Evolutionary conservation across 2,888 invertebrate species (phyloP).

Genomic region (Drosophila prolongata): DNA sequence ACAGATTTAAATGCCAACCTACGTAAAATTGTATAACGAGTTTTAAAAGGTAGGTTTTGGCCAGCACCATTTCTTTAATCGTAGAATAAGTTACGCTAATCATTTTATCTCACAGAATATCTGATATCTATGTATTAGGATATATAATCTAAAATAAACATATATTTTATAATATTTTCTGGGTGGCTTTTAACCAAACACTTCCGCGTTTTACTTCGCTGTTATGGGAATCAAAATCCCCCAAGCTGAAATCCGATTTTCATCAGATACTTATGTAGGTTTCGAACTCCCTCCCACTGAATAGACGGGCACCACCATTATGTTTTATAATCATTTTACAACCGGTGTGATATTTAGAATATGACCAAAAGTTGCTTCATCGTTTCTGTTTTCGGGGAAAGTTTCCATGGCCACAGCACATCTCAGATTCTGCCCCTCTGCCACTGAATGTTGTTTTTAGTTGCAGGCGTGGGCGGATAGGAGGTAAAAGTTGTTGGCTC

Average conservation of each 20-base stretch:
- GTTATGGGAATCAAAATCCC: background rate
- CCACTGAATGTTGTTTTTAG: constrained; percentile 53
- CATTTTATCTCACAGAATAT: too few relatives aligned
- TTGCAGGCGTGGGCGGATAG: constrained; percentile 46
- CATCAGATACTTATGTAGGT: background rate
- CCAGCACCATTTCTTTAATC: too few relatives aligned
- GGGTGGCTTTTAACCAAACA: background rate
- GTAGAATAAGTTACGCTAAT: too few relatives aligned
- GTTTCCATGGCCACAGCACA: constrained; percentile 52
- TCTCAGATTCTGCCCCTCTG: constrained; percentile 22
- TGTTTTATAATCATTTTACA: constrained; percentile 80
- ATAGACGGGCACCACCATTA: constrained; percentile 53
- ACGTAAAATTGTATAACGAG: too few relatives aligned
- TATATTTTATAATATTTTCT: background rate
- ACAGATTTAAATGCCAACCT: too few relatives aligned
- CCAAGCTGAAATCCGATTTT: background rate
- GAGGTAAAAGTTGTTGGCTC: constrained; percentile 53
- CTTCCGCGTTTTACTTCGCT: background rate
- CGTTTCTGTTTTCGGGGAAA: constrained; percentile 49
- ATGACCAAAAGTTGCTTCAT: constrained; percentile 69
- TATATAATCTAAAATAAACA: too few relatives aligned
- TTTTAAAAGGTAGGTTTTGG: too few relatives aligned
- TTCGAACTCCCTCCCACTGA: background rate
- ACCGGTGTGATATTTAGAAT: constrained; percentile 76
- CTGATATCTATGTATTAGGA: too few relatives aligned